Conservation (phyloP, 2,797 vertebrate species). For the Bufotes viridis region DNA sequence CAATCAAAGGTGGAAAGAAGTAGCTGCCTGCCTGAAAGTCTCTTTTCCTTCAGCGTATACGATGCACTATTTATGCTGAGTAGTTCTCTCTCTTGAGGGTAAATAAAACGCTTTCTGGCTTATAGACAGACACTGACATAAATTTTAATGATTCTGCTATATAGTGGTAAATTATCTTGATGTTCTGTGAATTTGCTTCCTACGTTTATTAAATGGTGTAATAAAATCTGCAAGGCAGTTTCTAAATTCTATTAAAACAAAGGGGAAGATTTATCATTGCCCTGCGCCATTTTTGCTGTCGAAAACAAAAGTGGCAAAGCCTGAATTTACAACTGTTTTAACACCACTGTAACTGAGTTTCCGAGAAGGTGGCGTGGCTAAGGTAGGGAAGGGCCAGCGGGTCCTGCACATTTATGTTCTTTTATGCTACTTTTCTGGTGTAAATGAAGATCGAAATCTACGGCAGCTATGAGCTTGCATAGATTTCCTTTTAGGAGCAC, state of each 20-base stretch:
- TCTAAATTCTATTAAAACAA: background rate
- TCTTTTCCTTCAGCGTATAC: background rate
- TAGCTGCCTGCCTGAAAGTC: background rate
- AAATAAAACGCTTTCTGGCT: conserved; percentile 3
- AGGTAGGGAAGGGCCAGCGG: too few relatives aligned
- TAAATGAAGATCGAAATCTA: too few relatives aligned
- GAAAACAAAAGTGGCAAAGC: too few relatives aligned
- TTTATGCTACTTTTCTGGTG: too few relatives aligned
- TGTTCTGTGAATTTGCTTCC: background rate
- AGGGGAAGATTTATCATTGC: too few relatives aligned
- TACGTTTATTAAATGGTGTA: background rate
- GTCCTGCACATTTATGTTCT: too few relatives aligned
- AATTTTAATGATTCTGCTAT: background rate
- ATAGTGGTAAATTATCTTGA: conserved; percentile 9
- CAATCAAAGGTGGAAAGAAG: background rate
- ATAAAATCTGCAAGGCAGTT: background rate
- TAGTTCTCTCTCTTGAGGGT: conserved; percentile 4
- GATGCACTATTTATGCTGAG: background rate
- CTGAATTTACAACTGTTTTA: too few relatives aligned
- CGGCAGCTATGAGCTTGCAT: too few relatives aligned
- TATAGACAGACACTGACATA: conserved; percentile 2
- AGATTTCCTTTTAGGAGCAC: too few relatives aligned
- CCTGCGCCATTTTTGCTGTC: too few relatives aligned
- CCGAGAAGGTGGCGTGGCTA: too few relatives aligned
- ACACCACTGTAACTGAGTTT: too few relatives aligned